Conservation (phyloP, 1,140 invertebrate genomes). For the Diachasma alloeum region DNA sequence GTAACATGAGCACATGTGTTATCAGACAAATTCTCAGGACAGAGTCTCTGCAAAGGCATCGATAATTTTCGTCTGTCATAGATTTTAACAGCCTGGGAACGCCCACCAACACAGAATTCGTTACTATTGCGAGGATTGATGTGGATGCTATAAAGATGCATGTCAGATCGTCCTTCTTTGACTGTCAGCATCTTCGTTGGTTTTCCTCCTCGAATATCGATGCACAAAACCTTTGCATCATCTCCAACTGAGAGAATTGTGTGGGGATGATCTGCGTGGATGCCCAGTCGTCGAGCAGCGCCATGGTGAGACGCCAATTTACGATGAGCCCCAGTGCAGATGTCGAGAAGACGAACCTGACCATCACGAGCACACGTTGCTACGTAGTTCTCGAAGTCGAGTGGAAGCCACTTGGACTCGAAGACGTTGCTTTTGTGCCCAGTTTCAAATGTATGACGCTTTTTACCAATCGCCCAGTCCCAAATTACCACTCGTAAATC, state of each 20-base stretch:
- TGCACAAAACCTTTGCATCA: slow-evolving; percentile 82
- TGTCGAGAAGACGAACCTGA: slow-evolving; percentile 72
- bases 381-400: slow-evolving; percentile 80
- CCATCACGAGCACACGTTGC: slow-evolving; percentile 90
- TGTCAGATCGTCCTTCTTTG: slow-evolving; percentile 68
- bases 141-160: slow-evolving; percentile 87
- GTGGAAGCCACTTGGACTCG: slow-evolving; percentile 80
- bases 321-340: slow-evolving; percentile 64
- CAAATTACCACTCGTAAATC: slow-evolving; percentile 87
- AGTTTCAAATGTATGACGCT: slow-evolving; percentile 73
- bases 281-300: slow-evolving; percentile 81
- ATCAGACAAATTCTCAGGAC: slow-evolving; percentile 64
- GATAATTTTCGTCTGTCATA: slow-evolving; percentile 76
- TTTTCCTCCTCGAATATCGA: slow-evolving; percentile 81
- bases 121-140: slow-evolving; percentile 80
- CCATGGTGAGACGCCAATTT: slow-evolving; percentile 76
- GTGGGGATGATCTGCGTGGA: slow-evolving; percentile 78
- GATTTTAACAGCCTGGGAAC: slow-evolving; percentile 69
- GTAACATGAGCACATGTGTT: slow-evolving; percentile 73
- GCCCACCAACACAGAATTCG: slow-evolving; percentile 85
- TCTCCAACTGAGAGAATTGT: slow-evolving; percentile 87
- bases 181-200: slow-evolving; percentile 73
- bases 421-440: slow-evolving; percentile 90
- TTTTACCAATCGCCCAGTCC: slow-evolving; percentile 85
- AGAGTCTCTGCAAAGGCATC: slow-evolving; percentile 64